Base-by-base conservation (phyloP, 2,113 vertebrate species). In the Climacteris rufus region DNA sequence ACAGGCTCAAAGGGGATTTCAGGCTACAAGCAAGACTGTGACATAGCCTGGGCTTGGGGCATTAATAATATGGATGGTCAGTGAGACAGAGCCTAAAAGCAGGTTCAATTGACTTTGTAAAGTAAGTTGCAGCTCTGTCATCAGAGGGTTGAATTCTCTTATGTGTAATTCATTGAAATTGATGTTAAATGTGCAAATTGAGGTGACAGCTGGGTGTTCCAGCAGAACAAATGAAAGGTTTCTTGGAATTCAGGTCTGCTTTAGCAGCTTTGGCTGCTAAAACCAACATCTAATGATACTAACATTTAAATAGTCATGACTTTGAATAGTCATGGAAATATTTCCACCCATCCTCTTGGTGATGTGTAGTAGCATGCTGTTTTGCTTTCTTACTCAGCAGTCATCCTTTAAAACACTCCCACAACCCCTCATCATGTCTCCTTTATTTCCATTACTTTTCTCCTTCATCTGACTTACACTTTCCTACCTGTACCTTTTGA, bases 81-180 rank as follows among this genome's bases (percentile, higher is more conserved):
- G 18, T 81, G 72, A 94, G 76, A 75, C 80, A 77, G 75, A 88
- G 76, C 59, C 64, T 90, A 71, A 93, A 94, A 94, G 71, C 33
- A 79, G 25, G 37, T 85, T 90, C 78, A 91, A 88, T 89, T 95
- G 95, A 81, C 54, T 90, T 89, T 68, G 64, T 83, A 72, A 85
- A 87, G 74, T 83, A 79, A 82, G 65, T 78, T 90, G 56, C 66
- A 88, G 60, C 63, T 94, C 85, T 97, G 90, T 96, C 93, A 97
- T 97, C 90, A 96, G 57, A 61, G 57, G 8, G 10, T 54, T 91
- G 78, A 85, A n/a, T 90, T 94, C 44, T 90, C 68, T 90, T 77
- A 56, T 61, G 61, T 87, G 84, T 87, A 91, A 80, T 77, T 64
- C 53, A 50, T 90, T 85, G 92, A 86, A 85, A 80, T 39, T 63